Evolutionary conservation across 2,888 invertebrate genomes (phyloP), one percentile per base, ranked within the genome.

Genomic region (Trissonchulus sp.): DNA sequence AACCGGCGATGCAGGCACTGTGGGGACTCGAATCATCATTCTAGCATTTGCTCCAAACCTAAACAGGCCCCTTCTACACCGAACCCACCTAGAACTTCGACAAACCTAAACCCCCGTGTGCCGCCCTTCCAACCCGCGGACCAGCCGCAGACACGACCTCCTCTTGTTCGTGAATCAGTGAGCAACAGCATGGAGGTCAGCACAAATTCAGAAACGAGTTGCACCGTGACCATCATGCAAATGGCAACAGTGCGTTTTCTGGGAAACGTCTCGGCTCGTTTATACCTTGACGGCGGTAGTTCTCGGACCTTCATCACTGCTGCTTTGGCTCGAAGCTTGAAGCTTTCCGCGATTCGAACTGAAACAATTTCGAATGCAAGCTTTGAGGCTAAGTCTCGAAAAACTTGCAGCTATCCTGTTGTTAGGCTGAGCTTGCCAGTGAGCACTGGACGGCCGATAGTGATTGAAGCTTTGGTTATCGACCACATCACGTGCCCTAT

Each of bases 221-320:
- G n/a, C n/a, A n/a, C n/a, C 60, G 60, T 60, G n/a, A 60, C 60
- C 60, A 60, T 60, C 60, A 60, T 60, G 60, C 60, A 60, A n/a
- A 18, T 18, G 60, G 60, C 60, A 60, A 60, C 60, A 18, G 60
- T 60, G 60, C 60, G 60, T 18, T 60, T 60, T n/a, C 60, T 18
- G 60, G 18, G n/a, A 60, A 60, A n/a, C n/a, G n/a, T n/a, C n/a
- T n/a, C 60, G n/a, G 60, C 60, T 60, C 60, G 60, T n/a, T n/a
- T 60, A 60, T 60, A 60, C 60, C 60, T 60, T 18, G 60, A 60
- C n/a, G 18, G 60, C n/a, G 60, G 60, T 60, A 60, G 60, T n/a
- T 60, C 60, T 18, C 60, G 60, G 18, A 60, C 60, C 18, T 60
- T 18, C n/a, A n/a, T 60, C 60, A 60, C 60, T n/a, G n/a, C 60